phyloP scores from a whole-genome alignment of 2,888 invertebrate genomes.

The Poecilus cupreus region DNA sequence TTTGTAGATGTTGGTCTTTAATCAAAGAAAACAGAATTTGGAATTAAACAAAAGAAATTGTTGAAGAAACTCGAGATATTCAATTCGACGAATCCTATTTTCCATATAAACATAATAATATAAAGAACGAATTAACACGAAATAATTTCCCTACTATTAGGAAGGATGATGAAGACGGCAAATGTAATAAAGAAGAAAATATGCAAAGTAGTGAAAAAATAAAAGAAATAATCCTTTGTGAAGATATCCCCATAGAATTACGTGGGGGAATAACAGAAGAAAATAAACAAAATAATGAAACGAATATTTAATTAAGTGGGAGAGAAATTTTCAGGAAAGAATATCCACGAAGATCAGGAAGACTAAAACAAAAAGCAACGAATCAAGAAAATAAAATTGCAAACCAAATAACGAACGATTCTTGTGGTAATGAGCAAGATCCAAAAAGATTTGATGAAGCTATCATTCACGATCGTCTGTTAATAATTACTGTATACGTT shows the following conservation, averaged over 20 bases:
- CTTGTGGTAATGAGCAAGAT: neutral
- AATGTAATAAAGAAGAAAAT: neutral
- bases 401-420: neutral
- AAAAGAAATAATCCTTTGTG: no score
- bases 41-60: no score
- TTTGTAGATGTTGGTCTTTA: no score
- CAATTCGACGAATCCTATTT: neutral
- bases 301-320: neutral
- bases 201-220: neutral
- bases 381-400: neutral
- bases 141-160: neutral
- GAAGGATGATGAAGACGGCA: neutral
- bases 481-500: neutral
- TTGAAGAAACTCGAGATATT: no score
- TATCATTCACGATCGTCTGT: neutral
- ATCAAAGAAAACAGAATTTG: no score
- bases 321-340: neutral
- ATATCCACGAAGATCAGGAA: neutral
- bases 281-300: no score
- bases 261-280: no score
- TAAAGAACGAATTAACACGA: neutral
- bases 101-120: neutral
- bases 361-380: no score
- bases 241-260: neutral
- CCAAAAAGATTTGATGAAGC: neutral